Evolutionary conservation across 1,140 invertebrate genomes (phyloP).

Genomic region (silkworm (Bombyx mori)): DNA sequence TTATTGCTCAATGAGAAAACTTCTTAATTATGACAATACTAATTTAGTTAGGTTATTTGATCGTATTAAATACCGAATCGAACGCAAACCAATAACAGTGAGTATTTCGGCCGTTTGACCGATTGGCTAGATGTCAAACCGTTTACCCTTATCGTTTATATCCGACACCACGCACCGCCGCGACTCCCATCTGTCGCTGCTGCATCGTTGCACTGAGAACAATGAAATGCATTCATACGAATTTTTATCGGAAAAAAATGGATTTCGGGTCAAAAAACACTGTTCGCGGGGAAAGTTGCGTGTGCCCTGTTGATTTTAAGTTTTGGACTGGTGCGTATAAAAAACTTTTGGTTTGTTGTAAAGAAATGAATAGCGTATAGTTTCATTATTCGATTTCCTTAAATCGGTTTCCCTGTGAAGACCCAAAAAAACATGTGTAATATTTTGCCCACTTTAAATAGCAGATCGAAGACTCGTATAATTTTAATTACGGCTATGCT

Average conservation of each 20-base stretch:
- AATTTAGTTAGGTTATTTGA: too few species aligned
- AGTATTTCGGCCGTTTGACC: constrained; percentile 17
- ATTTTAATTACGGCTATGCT: too few species aligned
- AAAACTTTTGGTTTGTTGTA: too few species aligned
- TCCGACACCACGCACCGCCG: constrained; percentile 9
- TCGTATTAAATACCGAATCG: background rate
- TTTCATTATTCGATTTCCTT: too few species aligned
- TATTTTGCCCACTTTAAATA: too few species aligned
- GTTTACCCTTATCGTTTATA: constrained; percentile 39
- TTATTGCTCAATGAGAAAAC: too few species aligned
- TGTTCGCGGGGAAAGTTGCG: constrained; percentile 17
- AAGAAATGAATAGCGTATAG: too few species aligned
- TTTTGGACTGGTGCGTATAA: background rate
- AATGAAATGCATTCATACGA: constrained; percentile 40
- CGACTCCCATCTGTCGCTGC: constrained; percentile 18
- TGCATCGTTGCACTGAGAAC: constrained; percentile 35
- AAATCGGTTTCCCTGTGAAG: too few species aligned
- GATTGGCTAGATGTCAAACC: constrained; percentile 41
- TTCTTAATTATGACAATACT: too few species aligned
- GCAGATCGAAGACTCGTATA: too few species aligned
- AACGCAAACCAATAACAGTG: background rate
- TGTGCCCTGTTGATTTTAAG: constrained; percentile 18
- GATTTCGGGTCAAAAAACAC: constrained; percentile 38
- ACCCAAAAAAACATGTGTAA: too few species aligned
- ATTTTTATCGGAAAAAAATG: constrained; percentile 41